Evolutionary conservation across 2,797 vertebrate species (phyloP), one percentile per base, ranked within the genome.

Genomic region (Diceros bicornis): DNA sequence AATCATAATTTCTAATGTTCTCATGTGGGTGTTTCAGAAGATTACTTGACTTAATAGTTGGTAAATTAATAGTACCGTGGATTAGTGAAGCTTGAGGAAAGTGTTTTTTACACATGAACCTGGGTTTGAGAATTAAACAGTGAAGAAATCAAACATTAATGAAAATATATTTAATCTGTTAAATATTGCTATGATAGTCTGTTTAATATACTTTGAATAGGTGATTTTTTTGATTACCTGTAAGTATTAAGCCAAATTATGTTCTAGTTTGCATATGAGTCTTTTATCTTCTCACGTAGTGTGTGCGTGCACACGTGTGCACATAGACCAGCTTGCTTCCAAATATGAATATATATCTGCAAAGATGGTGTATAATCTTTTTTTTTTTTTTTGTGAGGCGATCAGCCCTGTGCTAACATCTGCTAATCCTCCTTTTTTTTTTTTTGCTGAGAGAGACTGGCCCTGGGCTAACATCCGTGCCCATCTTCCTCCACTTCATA

Each of bases 11-110:
- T 44, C 8, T 61, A 8, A 32, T 86, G 47, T 90, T 79, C 29
- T 91, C 8, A 55, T 78, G 23, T 85, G 6, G 81, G 23, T 29
- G 14, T 50, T 94, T 62, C 50, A 81, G 29, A 92, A 87, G 13
- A 88, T 72, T 86, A 37, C 81, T 79, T 93, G 64, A 37, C 57
- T 90, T 93, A 55, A 21, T 96, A 55, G 84, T 95, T 95, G 59
- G 1, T 66, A 91, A 85, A 44, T 96, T 85, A 89, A 57, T 93
- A 68, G 37, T 92, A 82, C 2, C 86, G 21, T 88, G 13, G 11
- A 79, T 89, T 55, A 85, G 17, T 79, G 18, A 83, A 82, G 44
- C 81, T 66, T 68, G 21, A 52, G 32, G 25, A n/a, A 81, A 62
- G 7, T 86, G 27, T 57, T 95, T 55, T 91, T 81, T 78, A 86